Percentiles rank a stretch among this genome's conserved stretches.
Evolutionary conservation across 2,797 vertebrate genomes (phyloP).

Genomic region (Benthosema pterotum): DNA sequence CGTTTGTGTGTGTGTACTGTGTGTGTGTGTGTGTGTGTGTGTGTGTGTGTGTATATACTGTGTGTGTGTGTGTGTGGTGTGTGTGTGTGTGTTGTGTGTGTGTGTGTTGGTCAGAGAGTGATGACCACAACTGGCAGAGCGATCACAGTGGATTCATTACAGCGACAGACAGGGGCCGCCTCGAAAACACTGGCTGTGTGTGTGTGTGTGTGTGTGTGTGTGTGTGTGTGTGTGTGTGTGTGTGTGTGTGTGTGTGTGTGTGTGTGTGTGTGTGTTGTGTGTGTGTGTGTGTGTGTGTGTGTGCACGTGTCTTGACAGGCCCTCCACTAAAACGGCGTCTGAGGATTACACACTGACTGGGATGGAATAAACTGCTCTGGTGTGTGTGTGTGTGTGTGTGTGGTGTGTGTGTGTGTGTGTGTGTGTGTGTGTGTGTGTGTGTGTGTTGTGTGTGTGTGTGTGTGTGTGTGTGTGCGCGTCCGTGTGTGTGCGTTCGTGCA

Average conservation of each 20-base stretch:
- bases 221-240: conserved; percentile 45
- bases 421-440: conserved; percentile 75
- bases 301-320: conserved; percentile 72
- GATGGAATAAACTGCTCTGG: conserved; percentile 91
- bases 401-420: background rate
- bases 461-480: background rate
- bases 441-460: conserved; percentile 8
- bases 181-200: conserved; percentile 77
- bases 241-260: conserved; percentile 29
- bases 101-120: conserved; percentile 81
- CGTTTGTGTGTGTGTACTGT: conserved; percentile 2
- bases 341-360: conserved; percentile 88
- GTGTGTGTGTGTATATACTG: conserved; percentile 1
- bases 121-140: conserved; percentile 88
- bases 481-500: conserved; percentile 64
- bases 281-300: conserved; percentile 32
- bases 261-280: conserved; percentile 30
- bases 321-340: conserved; percentile 87
- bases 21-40: conserved; percentile 11
- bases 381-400: conserved; percentile 41
- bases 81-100: conserved; percentile 34
- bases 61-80: conserved; percentile 19
- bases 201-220: conserved; percentile 34
- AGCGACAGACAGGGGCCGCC: conserved; percentile 88
- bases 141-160: conserved; percentile 94